phyloP scores from a whole-genome alignment of 2,888 invertebrate genomes.

The Drosophila cyrtoloma region DNA sequence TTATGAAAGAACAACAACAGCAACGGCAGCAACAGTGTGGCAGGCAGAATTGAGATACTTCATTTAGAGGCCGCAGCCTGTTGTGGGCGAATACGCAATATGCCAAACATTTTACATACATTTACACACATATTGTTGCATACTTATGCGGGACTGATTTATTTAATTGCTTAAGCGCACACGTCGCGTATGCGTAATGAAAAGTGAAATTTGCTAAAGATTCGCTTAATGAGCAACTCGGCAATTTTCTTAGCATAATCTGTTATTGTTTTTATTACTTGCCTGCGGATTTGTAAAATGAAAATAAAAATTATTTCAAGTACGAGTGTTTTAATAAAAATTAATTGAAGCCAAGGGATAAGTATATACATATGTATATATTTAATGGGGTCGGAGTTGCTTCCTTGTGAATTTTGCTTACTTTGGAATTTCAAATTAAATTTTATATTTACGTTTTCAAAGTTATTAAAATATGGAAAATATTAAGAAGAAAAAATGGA shows the following conservation, averaged over 20 bases:
- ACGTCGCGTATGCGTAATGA: slow-evolving; percentile 46
- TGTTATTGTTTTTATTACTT: slow-evolving; percentile 8
- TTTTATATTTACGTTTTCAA: not conserved
- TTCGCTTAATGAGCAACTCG: slow-evolving; percentile 20
- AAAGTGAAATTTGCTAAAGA: slow-evolving; percentile 41
- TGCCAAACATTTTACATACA: slow-evolving; percentile 20
- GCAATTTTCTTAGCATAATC: not conserved
- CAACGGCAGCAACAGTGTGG: not conserved
- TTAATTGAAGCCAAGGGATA: not conserved
- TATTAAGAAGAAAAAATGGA: not conserved
- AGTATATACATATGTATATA: not conserved
- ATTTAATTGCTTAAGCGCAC: slow-evolving; percentile 53
- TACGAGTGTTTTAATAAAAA: not conserved
- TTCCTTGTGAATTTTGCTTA: not conserved
- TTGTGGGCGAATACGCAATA: slow-evolving; percentile 34
- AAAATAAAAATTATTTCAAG: not conserved
- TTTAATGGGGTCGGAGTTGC: not conserved
- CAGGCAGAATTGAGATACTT: slow-evolving; percentile 21
- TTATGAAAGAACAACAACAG: slow-evolving; percentile 48
- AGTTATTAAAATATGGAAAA: not conserved
- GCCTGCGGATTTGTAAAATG: slow-evolving; percentile 1
- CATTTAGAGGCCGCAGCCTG: slow-evolving; percentile 9
- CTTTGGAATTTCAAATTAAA: not conserved
- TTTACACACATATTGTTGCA: slow-evolving; percentile 23
- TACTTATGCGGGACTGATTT: slow-evolving; percentile 36